phyloP scores from a whole-genome alignment of 1,140 invertebrate species.

The Listronotus oregonensis region DNA sequence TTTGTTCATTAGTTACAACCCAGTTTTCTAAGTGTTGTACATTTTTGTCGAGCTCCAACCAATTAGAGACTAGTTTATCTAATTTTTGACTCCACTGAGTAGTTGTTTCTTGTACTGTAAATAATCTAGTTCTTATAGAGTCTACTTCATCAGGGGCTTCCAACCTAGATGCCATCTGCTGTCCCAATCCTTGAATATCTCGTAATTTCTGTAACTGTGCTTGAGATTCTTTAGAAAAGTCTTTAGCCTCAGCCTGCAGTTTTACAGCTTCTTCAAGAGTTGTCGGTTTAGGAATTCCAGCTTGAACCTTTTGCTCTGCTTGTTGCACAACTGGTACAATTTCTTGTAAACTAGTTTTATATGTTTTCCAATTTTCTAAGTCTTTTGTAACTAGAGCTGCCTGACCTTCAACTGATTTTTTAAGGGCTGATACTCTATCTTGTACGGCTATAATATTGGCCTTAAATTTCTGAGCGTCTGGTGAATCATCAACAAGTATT shows the following conservation, averaged over 20 bases:
- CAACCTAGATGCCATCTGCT: conserved; percentile 73
- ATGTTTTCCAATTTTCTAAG: conserved; percentile 82
- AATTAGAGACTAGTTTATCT: conserved; percentile 77
- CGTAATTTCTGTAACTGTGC: conserved; percentile 75
- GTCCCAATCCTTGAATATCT: conserved; percentile 71
- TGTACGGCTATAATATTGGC: conserved; percentile 71
- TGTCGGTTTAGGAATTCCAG: conserved; percentile 73
- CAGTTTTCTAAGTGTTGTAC: conserved; percentile 73
- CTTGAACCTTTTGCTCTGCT: conserved; percentile 77
- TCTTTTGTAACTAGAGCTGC: conserved; percentile 75
- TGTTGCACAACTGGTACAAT: conserved; percentile 88
- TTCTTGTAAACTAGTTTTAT: conserved; percentile 76
- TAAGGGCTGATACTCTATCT: conserved; percentile 69
- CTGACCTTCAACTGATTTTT: conserved; percentile 73
- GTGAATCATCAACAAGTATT: conserved; percentile 67
- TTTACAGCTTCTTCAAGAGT: conserved; percentile 79
- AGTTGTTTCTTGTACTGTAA: conserved; percentile 73
- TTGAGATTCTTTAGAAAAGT: conserved; percentile 77
- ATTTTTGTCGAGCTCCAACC: conserved; percentile 79
- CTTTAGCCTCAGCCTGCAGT: conserved; percentile 70
- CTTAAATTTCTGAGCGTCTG: conserved; percentile 70
- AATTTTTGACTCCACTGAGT: conserved; percentile 75
- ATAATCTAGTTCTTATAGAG: conserved; percentile 78
- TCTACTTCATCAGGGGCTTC: conserved; percentile 81
- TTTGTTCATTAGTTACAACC: conserved; percentile 70